Base-by-base conservation (phyloP, 2,888 invertebrate genomes). In the Conomelus anceps region DNA sequence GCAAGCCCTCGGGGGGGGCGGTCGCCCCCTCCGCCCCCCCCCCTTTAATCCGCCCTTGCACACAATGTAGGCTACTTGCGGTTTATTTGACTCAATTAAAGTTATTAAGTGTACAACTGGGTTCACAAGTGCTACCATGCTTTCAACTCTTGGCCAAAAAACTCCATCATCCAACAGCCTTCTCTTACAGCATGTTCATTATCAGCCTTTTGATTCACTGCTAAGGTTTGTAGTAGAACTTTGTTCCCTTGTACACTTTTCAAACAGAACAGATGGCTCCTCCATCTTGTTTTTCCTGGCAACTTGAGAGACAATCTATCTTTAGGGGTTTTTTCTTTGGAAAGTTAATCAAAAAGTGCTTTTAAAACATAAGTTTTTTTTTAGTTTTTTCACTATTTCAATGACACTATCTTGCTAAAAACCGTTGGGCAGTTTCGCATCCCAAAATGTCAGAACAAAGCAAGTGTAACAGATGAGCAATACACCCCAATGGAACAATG, bases 401-500 rank as follows among this genome's bases (percentile, higher is more conserved):
- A 88, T 87, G 84, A 88, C 90, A 26, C 22, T n/a, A n/a, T n/a
- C n/a, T 85, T 63, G 29, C 88, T n/a, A 90, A 89, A 63, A 90
- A 89, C 20, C 26, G 87, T 87, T 89, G 89, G 23, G 90, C 89
- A 41, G 90, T 85, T 22, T 85, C 84, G 26, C 89, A 90, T 41
- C 88, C 84, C 23, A 89, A 90, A 89, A 91, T 90, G 85, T 90
- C 90, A 34, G 86, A 85, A 26, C 88, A 85, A 23, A 90, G 84
- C 87, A 91, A 88, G 87, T 90, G 90, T 9, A 90, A 89, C 17
- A 90, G 89, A 87, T 90, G 91, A 63, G 91, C 90, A 85, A 91
- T 89, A 86, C 91, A 91, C 3, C 90, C 91, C 13, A 90, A 88
- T 84, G 89, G 88, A 22, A 86, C 22, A 85, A 87, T 17, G 26